A percentile compares a stretch with the other conserved stretches of the same genome.
These are phyloP conservation scores for Tragopan temminckii DNA, from an alignment of 2,797 vertebrate species.

Conservation along the genomic window DNA sequence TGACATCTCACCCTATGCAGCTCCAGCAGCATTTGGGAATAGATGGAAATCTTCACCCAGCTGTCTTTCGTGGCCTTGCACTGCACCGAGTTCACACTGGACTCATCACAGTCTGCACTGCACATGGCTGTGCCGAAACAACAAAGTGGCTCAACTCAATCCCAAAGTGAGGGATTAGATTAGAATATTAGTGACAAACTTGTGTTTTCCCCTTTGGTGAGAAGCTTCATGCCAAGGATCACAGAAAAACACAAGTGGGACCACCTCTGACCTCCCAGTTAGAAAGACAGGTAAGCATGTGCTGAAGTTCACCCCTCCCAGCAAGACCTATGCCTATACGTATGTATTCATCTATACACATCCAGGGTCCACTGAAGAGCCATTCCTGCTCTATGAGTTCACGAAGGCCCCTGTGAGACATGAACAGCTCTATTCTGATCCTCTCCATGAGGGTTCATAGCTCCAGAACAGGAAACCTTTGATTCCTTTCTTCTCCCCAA, in stretches of 20 bases:
- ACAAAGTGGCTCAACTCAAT: accelerated
- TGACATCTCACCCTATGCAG: accelerated
- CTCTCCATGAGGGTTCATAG: not conserved
- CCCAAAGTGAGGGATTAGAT: not conserved
- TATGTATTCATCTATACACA: not conserved
- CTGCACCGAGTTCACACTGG: not conserved
- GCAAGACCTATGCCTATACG: not conserved
- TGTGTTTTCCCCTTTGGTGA: not conserved
- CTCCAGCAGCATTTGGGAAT: not conserved
- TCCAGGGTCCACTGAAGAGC: not conserved
- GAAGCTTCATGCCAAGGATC: not conserved
- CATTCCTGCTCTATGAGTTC: not conserved
- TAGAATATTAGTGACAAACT: not conserved
- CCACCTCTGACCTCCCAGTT: not conserved
- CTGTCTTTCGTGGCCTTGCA: not conserved
- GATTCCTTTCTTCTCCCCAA: conserved; percentile 3
- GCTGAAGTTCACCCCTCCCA: not conserved
- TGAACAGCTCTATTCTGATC: conserved; percentile 11
- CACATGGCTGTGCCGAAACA: not conserved
- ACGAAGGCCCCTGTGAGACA: not conserved
- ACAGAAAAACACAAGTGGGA: not conserved
- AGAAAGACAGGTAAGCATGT: not conserved
- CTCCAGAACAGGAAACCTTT: conserved; percentile 49
- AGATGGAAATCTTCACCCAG: not conserved
- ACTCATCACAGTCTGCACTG: not conserved